Base-by-base conservation (phyloP, 2,888 invertebrate genomes). In the Pegoplata infirma region DNA sequence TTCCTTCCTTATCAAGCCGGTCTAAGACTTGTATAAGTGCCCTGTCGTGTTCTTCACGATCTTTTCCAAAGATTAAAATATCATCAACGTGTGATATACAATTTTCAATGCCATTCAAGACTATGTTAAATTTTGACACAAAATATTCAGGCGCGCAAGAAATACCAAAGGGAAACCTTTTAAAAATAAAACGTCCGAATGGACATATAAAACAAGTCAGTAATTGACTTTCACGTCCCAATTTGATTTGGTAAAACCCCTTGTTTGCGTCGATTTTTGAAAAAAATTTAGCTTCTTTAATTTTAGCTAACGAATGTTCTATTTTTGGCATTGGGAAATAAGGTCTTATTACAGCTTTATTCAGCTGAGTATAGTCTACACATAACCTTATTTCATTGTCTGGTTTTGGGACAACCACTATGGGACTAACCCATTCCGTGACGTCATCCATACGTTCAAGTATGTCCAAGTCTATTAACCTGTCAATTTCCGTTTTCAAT, bases 131-230 rank as follows among this genome's bases (percentile, higher is more conserved):
- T 44, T 72, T 72, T 56, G 63, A 49, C n/a, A 63, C 53, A 44
- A 64, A 64, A 72, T 73, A 73, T 64, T 66, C 53, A 3, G 66
- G 66, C 5, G 66, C 66, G 10, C 66, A 66, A 10, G 66, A 66
- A 44, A 66, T 64, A 6, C 72, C 63, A 55, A 64, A 72, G 3
- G 72, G 72, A 16, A 72, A 6, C 10, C 55, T 53, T 51, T 72
- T 64, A 53, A 64, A 72, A 53, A 72, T 73, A 17, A 23, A 73
- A n/a, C 44, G 23, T n/a, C 55, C 64, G n/a, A 73, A 73, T 17
- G 53, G 56, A 40, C 55, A 63, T 55, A 55, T 55, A 55, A 66
- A 66, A 55, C 66, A 66, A 17, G 51, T 53, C 8, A 53, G 12
- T 1, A 47, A 28, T 61, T 61, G 53, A 28, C 28, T 16, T 6